Conservation (phyloP, 2,797 vertebrate species). For the Podarcis siculus region DNA sequence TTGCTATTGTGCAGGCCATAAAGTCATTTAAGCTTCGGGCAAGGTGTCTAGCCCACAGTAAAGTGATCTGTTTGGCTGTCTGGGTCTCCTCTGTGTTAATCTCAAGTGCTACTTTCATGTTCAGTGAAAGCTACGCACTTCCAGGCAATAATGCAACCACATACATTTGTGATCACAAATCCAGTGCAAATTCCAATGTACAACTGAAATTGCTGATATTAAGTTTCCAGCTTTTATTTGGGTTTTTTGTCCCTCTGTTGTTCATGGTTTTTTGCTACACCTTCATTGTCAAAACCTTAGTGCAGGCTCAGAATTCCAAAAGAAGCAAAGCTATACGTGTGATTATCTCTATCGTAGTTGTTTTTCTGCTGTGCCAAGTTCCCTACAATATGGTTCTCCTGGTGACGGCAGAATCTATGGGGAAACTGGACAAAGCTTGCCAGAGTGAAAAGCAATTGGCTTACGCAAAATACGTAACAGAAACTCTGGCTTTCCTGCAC, state of each 20-base stretch:
- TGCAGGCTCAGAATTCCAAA: constrained; percentile 86
- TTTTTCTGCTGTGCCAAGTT: constrained; percentile 88
- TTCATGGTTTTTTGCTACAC: constrained; percentile 89
- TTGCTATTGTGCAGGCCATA: constrained; percentile 90
- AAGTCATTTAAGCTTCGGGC: constrained; percentile 85
- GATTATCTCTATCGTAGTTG: constrained; percentile 84
- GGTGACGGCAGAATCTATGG: constrained; percentile 70
- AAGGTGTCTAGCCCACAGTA: constrained; percentile 72
- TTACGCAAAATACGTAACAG: constrained; percentile 66
- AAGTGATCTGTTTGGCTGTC: constrained; percentile 77
- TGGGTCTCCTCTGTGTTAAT: constrained; percentile 83
- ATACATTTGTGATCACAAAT: constrained; percentile 80
- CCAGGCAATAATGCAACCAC: not conserved
- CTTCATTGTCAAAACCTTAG: constrained; percentile 81
- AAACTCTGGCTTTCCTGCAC: constrained; percentile 88
- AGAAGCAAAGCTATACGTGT: constrained; percentile 89
- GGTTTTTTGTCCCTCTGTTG: constrained; percentile 87
- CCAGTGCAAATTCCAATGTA: not conserved
- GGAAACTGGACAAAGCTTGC: constrained; percentile 65
- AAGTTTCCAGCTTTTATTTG: constrained; percentile 80
- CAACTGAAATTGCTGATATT: constrained; percentile 78
- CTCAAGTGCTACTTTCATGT: constrained; percentile 83
- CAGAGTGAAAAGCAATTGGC: not conserved
- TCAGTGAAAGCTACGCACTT: constrained; percentile 75
- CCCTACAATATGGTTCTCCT: constrained; percentile 87